Evolutionary conservation across 2,888 invertebrate genomes (phyloP).

Genomic region (Tenthredo amoena): DNA sequence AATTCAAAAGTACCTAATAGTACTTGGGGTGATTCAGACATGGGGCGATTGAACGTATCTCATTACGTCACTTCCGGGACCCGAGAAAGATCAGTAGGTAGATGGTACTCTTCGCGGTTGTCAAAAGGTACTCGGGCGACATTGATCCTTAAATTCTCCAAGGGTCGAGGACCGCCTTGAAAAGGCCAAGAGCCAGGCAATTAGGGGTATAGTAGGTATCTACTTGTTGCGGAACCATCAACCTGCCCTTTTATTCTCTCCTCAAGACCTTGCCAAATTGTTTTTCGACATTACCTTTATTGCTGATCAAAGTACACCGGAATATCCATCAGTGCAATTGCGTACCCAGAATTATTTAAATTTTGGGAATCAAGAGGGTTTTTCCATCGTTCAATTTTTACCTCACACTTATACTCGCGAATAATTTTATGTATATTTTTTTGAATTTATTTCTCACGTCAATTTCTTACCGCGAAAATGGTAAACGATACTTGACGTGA

Average conservation of each 20-base stretch:
- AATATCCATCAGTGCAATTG: neutral
- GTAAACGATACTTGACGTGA: neutral
- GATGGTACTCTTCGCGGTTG: slow-evolving; percentile 34
- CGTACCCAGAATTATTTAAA: neutral
- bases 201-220: slow-evolving; percentile 20
- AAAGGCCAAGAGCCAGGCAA: slow-evolving; percentile 45
- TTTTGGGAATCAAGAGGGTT: neutral
- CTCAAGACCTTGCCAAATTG: slow-evolving; percentile 19
- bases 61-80: slow-evolving; percentile 11
- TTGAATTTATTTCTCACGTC: neutral
- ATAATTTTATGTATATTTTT: neutral
- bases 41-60: neutral
- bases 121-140: slow-evolving; percentile 48
- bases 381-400: neutral
- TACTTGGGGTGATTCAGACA: neutral
- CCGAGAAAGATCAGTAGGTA: slow-evolving; percentile 35
- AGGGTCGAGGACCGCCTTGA: slow-evolving; percentile 46
- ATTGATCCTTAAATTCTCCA: slow-evolving; percentile 46
- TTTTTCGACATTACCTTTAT: neutral
- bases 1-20: neutral
- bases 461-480: neutral
- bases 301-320: neutral
- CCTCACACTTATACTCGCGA: too few relatives aligned
- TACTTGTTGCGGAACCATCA: slow-evolving; percentile 42
- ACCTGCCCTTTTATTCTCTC: neutral